A percentile compares a stretch with the other conserved stretches of the same genome.
Conservation (phyloP, 2,888 invertebrate species). For the Ecdyonurus torrentis region DNA sequence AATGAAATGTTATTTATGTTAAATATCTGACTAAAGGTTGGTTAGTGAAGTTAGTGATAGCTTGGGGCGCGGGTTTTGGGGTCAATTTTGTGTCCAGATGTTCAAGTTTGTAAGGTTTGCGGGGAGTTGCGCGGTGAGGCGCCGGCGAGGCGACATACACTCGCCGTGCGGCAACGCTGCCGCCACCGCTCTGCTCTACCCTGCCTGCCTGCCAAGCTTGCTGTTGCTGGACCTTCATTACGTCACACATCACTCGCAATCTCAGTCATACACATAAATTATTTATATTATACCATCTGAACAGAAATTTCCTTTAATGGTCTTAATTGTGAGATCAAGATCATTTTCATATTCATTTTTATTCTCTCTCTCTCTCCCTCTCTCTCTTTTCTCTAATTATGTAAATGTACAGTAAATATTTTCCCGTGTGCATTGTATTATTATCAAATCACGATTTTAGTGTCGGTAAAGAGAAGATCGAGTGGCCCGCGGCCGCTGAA, state of each 20-base stretch:
- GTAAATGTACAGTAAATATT: too few species aligned
- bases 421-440: too few species aligned
- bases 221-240: too few species aligned
- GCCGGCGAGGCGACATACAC: background rate
- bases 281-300: too few species aligned
- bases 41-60: background rate
- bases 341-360: too few species aligned
- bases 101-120: background rate
- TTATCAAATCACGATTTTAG: too few species aligned
- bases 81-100: background rate
- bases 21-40: background rate
- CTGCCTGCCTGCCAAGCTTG: background rate
- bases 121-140: background rate
- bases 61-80: background rate
- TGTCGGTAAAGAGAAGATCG: too few species aligned
- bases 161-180: background rate
- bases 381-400: too few species aligned
- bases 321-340: too few species aligned
- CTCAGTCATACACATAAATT: background rate
- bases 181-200: background rate
- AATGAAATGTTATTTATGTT: too few species aligned
- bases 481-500: background rate
- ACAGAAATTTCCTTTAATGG: too few species aligned
- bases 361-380: too few species aligned
- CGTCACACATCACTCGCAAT: background rate